Evolutionary conservation across 2,888 invertebrate genomes (phyloP), one percentile per base, ranked within the genome.

Genomic region (Ectobius pallidus): DNA sequence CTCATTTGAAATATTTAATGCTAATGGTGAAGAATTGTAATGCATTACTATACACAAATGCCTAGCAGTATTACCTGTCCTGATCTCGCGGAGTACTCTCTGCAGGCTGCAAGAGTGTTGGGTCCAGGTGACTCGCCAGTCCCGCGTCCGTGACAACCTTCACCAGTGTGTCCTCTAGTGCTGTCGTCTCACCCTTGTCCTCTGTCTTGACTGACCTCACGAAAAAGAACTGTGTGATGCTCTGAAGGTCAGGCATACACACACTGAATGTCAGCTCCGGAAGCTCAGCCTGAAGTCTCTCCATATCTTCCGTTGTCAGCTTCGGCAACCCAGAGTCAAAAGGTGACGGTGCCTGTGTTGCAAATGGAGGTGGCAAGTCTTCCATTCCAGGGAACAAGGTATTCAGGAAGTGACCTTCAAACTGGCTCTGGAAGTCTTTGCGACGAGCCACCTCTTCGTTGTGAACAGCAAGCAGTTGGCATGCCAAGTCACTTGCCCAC

Each of bases 351-450:
- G 92, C 88, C 80, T 92, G 90, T 3, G 92, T 94, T 68, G 94
- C 96, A 82, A 93, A 97, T 0, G 90, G 86, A 2, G 92, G 91
- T 1, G 96, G 94, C 75, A 91, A 84, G 79, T 97, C 97, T 69
- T 92, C 91, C 86, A 98, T 89, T 0, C 97, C 97, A 0, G 95
- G 94, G 83, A 99, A 99, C 52, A 99, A 84, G 14, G 90, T 46
- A 55, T 70, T 74, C 39, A 75, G 69, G 77, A 88, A 88, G 79
- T 88, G 98, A 0, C 93, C 93, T 27, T 94, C 93, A 79, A 95
- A 93, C 74, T 90, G 86, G 0, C 84, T 80, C 77, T 91, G 90
- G 81, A 97, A 97, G 9, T 92, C 90, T 77, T 92, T 90, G 49
- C 99, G 87, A 11, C 92, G 84, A 3, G 86, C 85, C 11, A 94